A percentile compares a stretch with the other conserved stretches of the same genome.
Conservation (phyloP, 2,797 vertebrate species). For the Enteromius fasciolatus region DNA sequence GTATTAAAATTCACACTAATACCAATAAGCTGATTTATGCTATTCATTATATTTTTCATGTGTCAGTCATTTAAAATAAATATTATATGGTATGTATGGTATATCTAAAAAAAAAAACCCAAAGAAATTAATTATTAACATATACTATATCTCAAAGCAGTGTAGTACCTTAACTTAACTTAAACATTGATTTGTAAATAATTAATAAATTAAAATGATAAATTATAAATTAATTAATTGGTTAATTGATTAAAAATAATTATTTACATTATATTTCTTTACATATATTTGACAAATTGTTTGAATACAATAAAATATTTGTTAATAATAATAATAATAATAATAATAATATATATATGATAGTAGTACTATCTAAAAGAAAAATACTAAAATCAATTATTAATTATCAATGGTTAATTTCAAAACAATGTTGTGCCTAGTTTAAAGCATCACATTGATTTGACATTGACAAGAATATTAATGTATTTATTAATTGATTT, state of each 20-base stretch:
- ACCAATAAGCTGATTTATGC: not conserved
- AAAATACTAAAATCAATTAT: not conserved
- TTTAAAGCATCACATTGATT: not conserved
- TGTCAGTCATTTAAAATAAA: not conserved
- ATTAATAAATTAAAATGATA: no score
- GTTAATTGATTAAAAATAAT: no score
- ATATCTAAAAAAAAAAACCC: not conserved
- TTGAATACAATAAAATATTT: no score
- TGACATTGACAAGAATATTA: no score
- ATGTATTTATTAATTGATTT: not conserved
- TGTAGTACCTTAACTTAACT: not conserved
- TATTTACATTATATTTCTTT: not conserved
- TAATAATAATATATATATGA: not conserved
- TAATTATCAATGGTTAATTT: not conserved
- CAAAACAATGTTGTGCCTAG: not conserved
- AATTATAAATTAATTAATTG: no score
- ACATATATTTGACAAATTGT: no score
- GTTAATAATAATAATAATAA: not conserved
- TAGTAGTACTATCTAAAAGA: not conserved
- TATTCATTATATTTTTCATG: not conserved
- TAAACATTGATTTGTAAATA: not conserved
- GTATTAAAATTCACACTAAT: not conserved
- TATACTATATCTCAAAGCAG: not conserved
- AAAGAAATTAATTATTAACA: not conserved
- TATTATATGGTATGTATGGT: not conserved